A percentile compares a stretch with the other conserved stretches of the same genome.
Evolutionary conservation across 2,797 vertebrate species (phyloP).

Genomic region (Gila robusta): DNA sequence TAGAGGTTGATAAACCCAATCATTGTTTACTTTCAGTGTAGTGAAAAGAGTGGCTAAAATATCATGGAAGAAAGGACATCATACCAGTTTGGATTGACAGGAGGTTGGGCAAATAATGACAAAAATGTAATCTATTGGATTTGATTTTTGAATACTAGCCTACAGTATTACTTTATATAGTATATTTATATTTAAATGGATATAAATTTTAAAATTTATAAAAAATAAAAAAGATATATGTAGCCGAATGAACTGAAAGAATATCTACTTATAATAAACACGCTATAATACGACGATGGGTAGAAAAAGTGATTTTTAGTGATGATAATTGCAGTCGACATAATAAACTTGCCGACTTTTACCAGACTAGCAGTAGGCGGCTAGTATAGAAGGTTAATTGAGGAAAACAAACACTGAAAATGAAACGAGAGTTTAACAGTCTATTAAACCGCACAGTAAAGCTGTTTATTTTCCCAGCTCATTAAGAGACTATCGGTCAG

Average conservation of each 20-base stretch:
- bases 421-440: not conserved
- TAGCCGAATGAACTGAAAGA: not conserved
- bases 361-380: not conserved
- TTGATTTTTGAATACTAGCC: not conserved
- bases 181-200: too few species aligned
- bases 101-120: not conserved
- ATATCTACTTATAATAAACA: not conserved
- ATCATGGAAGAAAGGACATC: not conserved
- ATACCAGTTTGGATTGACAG: not conserved
- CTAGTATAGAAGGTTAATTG: not conserved
- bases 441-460: not conserved
- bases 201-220: too few species aligned
- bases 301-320: not conserved
- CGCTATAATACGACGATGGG: not conserved
- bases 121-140: not conserved
- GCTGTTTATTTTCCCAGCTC: conserved; percentile 13
- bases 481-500: not conserved
- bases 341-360: not conserved
- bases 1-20: not conserved
- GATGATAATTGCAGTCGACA: not conserved
- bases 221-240: too few species aligned
- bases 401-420: not conserved
- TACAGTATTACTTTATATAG: not conserved
- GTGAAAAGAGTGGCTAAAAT: not conserved
- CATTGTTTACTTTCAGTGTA: not conserved